Conservation (phyloP, 2,888 invertebrate genomes). For the Eugnorisma glareosa region DNA sequence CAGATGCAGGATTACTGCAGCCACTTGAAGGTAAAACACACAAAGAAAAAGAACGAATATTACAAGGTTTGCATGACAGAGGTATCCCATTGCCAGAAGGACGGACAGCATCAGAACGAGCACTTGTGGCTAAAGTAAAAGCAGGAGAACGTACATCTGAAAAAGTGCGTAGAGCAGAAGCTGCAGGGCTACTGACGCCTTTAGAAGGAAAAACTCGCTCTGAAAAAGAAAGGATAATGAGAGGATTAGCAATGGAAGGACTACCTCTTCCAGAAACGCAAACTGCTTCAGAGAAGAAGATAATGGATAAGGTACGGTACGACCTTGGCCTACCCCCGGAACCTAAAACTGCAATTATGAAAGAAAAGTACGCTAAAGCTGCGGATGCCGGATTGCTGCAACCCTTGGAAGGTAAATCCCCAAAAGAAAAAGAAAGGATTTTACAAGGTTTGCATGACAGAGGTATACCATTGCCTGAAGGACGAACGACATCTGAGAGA, state of each 20-base stretch:
- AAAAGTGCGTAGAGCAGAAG: neutral
- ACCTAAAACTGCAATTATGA: neutral
- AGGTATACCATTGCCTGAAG: slow-evolving; percentile 3
- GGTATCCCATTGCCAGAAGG: neutral
- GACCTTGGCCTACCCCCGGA: neutral
- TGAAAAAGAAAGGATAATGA: neutral
- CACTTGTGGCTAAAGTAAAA: neutral
- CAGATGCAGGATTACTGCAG: slow-evolving; percentile 9
- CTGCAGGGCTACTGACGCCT: neutral
- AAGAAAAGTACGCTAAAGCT: slow-evolving; percentile 14
- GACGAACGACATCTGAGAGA: neutral
- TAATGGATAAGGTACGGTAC: neutral
- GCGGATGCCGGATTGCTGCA: neutral
- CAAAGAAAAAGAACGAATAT: slow-evolving; percentile 54
- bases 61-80: slow-evolving; percentile 53
- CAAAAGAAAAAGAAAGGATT: neutral
- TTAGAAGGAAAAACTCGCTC: neutral
- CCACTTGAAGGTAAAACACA: slow-evolving; percentile 8
- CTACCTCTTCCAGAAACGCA: neutral
- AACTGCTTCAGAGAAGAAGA: neutral
- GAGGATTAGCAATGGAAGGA: neutral
- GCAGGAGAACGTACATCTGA: neutral
- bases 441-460: slow-evolving; percentile 7
- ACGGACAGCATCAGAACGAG: neutral
- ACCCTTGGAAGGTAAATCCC: slow-evolving; percentile 7